A percentile compares a stretch with the other conserved stretches of the same genome.
phyloP scores from a whole-genome alignment of 2,113 vertebrate species.

The Passer montanus region DNA sequence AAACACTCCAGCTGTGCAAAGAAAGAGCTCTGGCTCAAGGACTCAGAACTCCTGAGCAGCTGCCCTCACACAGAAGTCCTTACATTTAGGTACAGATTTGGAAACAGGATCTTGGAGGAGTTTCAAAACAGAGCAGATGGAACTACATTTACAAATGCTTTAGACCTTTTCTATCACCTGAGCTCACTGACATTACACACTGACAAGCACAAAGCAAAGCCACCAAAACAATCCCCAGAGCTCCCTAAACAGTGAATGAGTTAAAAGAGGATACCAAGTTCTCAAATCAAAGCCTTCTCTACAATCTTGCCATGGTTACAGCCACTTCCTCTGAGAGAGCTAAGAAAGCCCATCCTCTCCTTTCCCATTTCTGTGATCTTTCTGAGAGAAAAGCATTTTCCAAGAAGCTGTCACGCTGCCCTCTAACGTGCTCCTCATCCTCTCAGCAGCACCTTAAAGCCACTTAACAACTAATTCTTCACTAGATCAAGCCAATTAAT shows the following conservation, averaged over 20 bases:
- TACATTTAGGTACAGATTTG: neutral
- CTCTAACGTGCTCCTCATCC: neutral
- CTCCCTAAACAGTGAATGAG: rapidly evolving
- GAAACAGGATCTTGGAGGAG: neutral
- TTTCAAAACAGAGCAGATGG: neutral
- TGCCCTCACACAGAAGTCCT: neutral
- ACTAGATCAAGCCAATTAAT: neutral
- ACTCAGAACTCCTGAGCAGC: neutral
- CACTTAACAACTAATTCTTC: neutral
- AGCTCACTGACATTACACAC: neutral
- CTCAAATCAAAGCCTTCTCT: neutral
- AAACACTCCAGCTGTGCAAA: neutral
- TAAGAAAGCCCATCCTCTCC: neutral
- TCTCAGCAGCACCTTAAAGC: neutral
- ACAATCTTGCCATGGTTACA: neutral
- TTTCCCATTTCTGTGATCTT: neutral
- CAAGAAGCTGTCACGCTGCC: neutral
- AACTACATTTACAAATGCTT: neutral
- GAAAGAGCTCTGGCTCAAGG: neutral
- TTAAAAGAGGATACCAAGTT: neutral
- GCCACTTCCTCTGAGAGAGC: neutral
- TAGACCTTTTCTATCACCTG: neutral
- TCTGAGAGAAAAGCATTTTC: neutral
- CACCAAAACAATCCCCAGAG: neutral
- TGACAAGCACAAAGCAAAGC: neutral